Evolutionary conservation across 2,888 invertebrate species (phyloP), one percentile per base, ranked within the genome.

Genomic region (Caenorhabditis macrosperma): DNA sequence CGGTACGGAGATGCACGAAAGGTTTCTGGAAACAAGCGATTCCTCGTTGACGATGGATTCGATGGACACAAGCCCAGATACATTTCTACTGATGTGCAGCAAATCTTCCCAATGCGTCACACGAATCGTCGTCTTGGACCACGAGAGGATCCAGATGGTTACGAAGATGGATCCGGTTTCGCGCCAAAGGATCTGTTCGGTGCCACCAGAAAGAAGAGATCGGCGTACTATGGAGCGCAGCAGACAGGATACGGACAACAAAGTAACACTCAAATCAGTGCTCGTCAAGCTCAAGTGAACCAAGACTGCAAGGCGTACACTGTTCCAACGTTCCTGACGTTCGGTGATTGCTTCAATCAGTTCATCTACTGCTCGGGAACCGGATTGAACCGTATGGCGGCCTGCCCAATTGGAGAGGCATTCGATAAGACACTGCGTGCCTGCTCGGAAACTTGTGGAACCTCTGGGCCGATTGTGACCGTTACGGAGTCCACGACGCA

Each of bases 281-380:
- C 68, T 54, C 61, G 79, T 24, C 69, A 79, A 68, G 63, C 50
- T 24, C 68, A 69, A 48, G 69, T 75, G 28, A 75, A 74, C 35
- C 52, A 50, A 12, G 48, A 57, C 35, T 78, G 82, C 41, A 50
- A 63, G 7, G 17, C 38, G 20, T 48, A 33, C 17, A 66, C 44
- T n/a, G 50, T 44, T n/a, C 74, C 79, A 33, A 63, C 72, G 0
- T 60, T 80, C 48, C 63, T 83, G 28, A 79, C 77, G 3, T 71
- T 84, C n/a, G 85, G 85, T 46, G 48, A 77, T 12, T 85, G 85
- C 54, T 75, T 75, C 60, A 71, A 75, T 54, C 77, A 85, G 55
- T 85, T 85, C 63, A 68, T 84, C 46, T 81, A 81, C 52, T 85
- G 85, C 50, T 71, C 71, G 38, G 77, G 76, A 15, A 71, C 63